Conservation (phyloP, 2,113 vertebrate genomes). For the Prinia subflava region DNA sequence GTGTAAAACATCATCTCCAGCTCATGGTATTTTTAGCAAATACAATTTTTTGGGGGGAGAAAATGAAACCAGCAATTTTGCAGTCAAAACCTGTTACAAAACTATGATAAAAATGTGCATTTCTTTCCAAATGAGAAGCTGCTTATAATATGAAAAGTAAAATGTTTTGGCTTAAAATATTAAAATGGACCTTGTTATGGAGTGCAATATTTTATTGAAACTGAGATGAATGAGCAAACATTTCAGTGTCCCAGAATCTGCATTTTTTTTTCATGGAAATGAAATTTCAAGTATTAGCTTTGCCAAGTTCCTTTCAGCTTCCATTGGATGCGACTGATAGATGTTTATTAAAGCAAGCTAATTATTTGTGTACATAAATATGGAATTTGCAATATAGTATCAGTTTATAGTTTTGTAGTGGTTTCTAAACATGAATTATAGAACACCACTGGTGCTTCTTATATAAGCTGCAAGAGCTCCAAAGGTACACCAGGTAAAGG, state of each 20-base stretch:
- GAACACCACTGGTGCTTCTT: not conserved
- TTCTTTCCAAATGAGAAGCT: not conserved
- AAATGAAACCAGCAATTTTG: conserved; percentile 10
- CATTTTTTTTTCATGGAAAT: not conserved
- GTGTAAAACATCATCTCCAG: not conserved
- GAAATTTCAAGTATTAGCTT: not conserved
- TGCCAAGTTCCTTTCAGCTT: not conserved
- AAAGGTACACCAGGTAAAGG: not conserved
- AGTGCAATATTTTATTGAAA: not conserved
- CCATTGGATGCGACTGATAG: not conserved
- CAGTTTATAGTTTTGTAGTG: not conserved
- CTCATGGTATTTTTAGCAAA: not conserved
- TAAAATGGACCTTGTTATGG: not conserved
- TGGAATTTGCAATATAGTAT: not conserved
- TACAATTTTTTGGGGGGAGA: not conserved
- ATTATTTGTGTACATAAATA: not conserved
- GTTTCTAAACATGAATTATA: not conserved
- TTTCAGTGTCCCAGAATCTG: not conserved
- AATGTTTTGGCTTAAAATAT: not conserved
- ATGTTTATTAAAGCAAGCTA: not conserved
- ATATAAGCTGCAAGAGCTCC: not conserved
- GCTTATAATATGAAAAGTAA: not conserved
- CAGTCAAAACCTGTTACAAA: not conserved
- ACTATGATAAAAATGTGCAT: not conserved
- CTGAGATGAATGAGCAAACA: not conserved